phyloP scores from a whole-genome alignment of 2,888 invertebrate species.

The Gordius sp. region DNA sequence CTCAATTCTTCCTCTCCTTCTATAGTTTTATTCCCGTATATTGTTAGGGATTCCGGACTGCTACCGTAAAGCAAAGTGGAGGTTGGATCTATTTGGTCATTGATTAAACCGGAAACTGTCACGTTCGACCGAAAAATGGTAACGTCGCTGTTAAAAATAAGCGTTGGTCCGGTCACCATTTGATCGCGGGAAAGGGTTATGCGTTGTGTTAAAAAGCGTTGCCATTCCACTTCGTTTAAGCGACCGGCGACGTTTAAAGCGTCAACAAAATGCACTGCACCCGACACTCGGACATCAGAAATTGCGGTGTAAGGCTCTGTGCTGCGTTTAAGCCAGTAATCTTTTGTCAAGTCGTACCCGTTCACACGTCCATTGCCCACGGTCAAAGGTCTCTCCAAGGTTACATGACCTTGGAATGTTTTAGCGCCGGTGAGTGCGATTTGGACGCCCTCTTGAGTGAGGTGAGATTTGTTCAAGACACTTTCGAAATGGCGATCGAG shows the following conservation, averaged over 20 bases:
- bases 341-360: too few relatives aligned
- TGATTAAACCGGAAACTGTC: background rate
- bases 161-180: too few relatives aligned
- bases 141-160: background rate
- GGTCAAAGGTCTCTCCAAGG: too few relatives aligned
- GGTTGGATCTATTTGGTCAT: background rate
- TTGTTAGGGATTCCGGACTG: background rate
- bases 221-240: background rate
- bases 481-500: background rate
- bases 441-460: too few relatives aligned
- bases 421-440: too few relatives aligned
- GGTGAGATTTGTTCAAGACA: slow-evolving; percentile 1
- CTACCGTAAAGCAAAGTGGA: background rate
- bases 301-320: too few relatives aligned
- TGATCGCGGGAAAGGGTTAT: background rate
- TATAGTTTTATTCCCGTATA: background rate
- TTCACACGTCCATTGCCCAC: too few relatives aligned
- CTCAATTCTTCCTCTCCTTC: background rate
- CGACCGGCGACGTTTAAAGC: background rate
- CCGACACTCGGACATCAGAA: too few relatives aligned
- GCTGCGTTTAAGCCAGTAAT: too few relatives aligned
- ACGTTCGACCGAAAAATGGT: background rate
- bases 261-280: background rate
- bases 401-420: too few relatives aligned
- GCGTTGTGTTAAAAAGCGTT: background rate